Evolutionary conservation across 1,140 invertebrate species (phyloP).

Genomic region (Nasonia giraulti): DNA sequence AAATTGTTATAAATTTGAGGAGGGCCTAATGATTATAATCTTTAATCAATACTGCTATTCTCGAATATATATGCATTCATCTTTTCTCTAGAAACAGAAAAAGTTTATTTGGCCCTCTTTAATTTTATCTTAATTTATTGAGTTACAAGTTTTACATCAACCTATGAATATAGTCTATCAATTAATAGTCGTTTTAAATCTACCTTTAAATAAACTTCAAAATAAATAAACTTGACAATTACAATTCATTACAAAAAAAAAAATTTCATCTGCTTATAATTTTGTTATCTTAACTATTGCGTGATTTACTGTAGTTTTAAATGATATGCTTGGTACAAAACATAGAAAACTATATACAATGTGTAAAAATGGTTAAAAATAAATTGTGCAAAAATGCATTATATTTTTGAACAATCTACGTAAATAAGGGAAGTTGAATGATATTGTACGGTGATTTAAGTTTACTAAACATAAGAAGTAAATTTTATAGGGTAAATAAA

Average conservation of each 20-base stretch:
- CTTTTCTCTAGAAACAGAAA: not conserved
- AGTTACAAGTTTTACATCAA: not conserved
- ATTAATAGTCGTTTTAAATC: not conserved
- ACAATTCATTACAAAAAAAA: not conserved
- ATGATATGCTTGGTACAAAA: not conserved
- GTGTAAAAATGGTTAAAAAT: constrained; percentile 2
- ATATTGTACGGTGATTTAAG: not conserved
- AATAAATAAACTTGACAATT: not conserved
- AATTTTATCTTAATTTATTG: not conserved
- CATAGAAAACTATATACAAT: not conserved
- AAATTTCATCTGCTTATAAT: not conserved
- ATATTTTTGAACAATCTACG: constrained; percentile 10
- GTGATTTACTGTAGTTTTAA: not conserved
- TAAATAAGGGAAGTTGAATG: not conserved
- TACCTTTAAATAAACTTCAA: not conserved
- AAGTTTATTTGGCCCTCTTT: not conserved
- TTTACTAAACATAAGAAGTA: constrained; percentile 8
- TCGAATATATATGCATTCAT: too few relatives aligned
- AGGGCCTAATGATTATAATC: not conserved
- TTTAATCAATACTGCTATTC: not conserved
- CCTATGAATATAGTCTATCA: not conserved
- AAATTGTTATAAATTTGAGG: not conserved
- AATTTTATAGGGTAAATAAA: constrained; percentile 16
- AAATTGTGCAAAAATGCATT: not conserved
- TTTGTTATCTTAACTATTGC: not conserved